Conservation (phyloP, 2,797 vertebrate species). For the Lepilemur ruficaudatus region DNA sequence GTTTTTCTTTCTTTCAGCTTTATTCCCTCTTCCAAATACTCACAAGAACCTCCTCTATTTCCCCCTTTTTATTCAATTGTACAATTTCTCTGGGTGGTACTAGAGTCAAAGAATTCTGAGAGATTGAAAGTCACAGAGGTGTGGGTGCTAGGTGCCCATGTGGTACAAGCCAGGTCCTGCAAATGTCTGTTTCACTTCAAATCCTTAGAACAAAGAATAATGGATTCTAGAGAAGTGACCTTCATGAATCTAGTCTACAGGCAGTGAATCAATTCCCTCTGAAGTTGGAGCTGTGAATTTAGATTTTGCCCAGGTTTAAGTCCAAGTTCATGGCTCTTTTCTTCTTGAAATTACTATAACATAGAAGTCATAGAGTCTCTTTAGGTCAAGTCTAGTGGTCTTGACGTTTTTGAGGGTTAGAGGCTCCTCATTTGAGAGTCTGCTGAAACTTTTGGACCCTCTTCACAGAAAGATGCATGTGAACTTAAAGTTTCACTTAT, state of each 20-base stretch:
- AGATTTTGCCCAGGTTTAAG: slow-evolving; percentile 19
- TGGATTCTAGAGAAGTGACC: not conserved
- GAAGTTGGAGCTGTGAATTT: slow-evolving; percentile 21
- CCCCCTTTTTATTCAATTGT: not conserved
- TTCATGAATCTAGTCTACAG: not conserved
- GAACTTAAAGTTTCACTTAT: slow-evolving; percentile 5
- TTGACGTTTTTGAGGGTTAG: slow-evolving; percentile 23
- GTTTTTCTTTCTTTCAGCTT: not conserved
- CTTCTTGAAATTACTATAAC: not conserved
- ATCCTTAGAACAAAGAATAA: not conserved
- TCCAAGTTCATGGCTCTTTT: slow-evolving; percentile 1
- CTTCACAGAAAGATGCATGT: slow-evolving; percentile 10
- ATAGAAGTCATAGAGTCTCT: not conserved
- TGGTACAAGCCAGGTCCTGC: not conserved
- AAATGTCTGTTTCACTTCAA: not conserved
- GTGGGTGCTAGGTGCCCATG: not conserved
- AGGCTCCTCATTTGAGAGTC: not conserved
- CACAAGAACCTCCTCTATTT: not conserved
- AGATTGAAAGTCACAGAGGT: not conserved
- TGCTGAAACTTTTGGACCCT: not conserved
- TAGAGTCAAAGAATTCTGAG: not conserved
- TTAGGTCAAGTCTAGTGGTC: slow-evolving; percentile 17
- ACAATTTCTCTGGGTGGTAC: not conserved
- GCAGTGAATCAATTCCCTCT: not conserved
- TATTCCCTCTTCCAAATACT: not conserved